Conservation (phyloP, 2,888 invertebrate genomes). For the Heteromurus nitidus region DNA sequence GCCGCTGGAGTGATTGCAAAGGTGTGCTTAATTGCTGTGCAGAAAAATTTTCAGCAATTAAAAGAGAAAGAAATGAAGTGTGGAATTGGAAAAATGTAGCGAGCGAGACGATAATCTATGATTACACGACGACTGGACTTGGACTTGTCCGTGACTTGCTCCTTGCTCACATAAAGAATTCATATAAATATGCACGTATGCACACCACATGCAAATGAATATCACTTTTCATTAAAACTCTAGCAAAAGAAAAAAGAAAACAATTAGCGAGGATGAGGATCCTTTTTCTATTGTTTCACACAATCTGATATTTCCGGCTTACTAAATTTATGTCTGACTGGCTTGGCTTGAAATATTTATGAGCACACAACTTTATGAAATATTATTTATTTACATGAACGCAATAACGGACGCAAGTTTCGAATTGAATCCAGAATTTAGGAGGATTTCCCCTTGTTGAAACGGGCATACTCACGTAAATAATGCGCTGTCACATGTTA, state of each 20-base stretch:
- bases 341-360: conserved; percentile 4
- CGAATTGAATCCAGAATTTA: background rate
- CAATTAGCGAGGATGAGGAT: background rate
- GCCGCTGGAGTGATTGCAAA: background rate
- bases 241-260: conserved; percentile 1
- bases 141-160: conserved; percentile 14
- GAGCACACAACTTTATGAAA: background rate
- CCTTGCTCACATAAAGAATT: background rate
- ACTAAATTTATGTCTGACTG: conserved; percentile 23
- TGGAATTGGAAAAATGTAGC: background rate
- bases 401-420: background rate
- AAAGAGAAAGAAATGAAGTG: background rate
- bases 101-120: conserved; percentile 2
- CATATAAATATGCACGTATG: background rate
- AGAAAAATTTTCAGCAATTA: conserved; percentile 15
- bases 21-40: conserved; percentile 21
- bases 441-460: no score
- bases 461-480: background rate
- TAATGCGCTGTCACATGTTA: conserved; percentile 13
- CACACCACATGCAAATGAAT: background rate
- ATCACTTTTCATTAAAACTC: background rate
- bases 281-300: conserved; percentile 15
- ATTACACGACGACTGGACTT: no score
- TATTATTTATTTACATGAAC: background rate
- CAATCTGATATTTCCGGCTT: conserved; percentile 1